These are phyloP conservation scores for Cephalopholis sonnerati DNA, from an alignment of 2,113 vertebrate species.

Conservation along the genomic window DNA sequence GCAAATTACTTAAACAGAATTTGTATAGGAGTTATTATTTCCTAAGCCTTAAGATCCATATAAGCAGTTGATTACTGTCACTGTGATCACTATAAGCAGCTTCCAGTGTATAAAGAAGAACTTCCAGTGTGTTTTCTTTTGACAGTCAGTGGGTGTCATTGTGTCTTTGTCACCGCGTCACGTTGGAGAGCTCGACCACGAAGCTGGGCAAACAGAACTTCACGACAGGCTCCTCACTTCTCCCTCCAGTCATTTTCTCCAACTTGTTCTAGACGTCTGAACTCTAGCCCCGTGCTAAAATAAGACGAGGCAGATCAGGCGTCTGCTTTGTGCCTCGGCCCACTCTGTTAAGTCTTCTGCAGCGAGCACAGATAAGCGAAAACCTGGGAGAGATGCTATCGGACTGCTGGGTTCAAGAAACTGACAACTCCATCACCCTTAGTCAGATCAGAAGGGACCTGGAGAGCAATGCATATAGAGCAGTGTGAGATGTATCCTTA, in stretches of 20 bases:
- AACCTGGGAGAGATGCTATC: slow-evolving; percentile 53
- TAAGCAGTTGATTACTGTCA: too few species aligned
- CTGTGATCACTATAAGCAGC: too few species aligned
- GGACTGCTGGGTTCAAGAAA: slow-evolving; percentile 48
- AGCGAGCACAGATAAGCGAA: slow-evolving; percentile 51
- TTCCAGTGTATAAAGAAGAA: not conserved
- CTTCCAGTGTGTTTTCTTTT: not conserved
- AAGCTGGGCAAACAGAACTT: not conserved
- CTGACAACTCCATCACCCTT: slow-evolving; percentile 56
- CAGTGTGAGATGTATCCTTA: slow-evolving; percentile 20
- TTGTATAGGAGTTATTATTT: too few species aligned
- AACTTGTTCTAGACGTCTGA: slow-evolving; percentile 8
- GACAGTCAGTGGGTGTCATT: slow-evolving; percentile 11
- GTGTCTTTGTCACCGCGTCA: slow-evolving; percentile 3
- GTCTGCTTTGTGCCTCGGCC: slow-evolving; percentile 11
- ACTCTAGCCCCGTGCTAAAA: slow-evolving; percentile 14
- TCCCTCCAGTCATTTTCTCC: slow-evolving; percentile 4
- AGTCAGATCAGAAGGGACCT: slow-evolving; percentile 18
- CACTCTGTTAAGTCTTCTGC: slow-evolving; percentile 47
- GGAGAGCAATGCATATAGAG: slow-evolving; percentile 26
- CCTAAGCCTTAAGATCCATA: too few species aligned
- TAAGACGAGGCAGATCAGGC: not conserved
- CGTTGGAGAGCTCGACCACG: not conserved
- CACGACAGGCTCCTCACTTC: not conserved
- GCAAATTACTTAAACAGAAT: too few species aligned